Conservation (phyloP, 2,797 vertebrate species). For the Otolemur crassicaudatus region DNA sequence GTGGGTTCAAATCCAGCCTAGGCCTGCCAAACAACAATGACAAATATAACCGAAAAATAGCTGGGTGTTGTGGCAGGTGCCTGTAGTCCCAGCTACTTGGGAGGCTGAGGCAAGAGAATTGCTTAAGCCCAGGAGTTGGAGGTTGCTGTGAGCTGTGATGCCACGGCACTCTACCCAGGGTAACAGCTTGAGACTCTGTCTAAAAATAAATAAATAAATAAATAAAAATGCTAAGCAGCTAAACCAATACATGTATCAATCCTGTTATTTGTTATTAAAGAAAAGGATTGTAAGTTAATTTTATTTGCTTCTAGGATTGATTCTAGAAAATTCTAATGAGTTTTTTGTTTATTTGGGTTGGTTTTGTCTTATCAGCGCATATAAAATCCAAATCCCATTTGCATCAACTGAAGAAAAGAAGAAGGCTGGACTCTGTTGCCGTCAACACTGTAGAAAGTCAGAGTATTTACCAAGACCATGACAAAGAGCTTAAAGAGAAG, state of each 20-base stretch:
- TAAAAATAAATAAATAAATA: too few relatives aligned
- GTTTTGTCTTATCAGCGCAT: constrained; percentile 90
- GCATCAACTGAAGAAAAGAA: constrained; percentile 92
- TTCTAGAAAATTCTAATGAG: constrained; percentile 50
- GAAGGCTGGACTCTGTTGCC: constrained; percentile 83
- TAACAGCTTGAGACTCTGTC: too few relatives aligned
- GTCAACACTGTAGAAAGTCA: neutral
- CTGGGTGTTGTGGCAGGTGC: too few relatives aligned
- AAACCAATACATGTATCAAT: neutral
- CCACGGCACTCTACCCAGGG: too few relatives aligned
- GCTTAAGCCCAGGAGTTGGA: too few relatives aligned
- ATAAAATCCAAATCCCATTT: constrained; percentile 95
- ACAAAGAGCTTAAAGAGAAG: neutral
- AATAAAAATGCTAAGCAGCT: neutral
- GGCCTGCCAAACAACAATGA: too few relatives aligned
- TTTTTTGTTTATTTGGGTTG: constrained; percentile 57
- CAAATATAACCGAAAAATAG: too few relatives aligned
- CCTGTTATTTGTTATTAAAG: constrained; percentile 19
- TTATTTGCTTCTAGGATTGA: constrained; percentile 45
- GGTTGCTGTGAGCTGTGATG: too few relatives aligned
- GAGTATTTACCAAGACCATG: neutral
- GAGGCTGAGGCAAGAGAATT: too few relatives aligned
- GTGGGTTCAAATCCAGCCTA: too few relatives aligned
- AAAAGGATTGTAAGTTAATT: constrained; percentile 48
- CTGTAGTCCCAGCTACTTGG: too few relatives aligned